Conservation (phyloP, 1,140 invertebrate genomes). For the Pseudomyrmex cubaensis region DNA sequence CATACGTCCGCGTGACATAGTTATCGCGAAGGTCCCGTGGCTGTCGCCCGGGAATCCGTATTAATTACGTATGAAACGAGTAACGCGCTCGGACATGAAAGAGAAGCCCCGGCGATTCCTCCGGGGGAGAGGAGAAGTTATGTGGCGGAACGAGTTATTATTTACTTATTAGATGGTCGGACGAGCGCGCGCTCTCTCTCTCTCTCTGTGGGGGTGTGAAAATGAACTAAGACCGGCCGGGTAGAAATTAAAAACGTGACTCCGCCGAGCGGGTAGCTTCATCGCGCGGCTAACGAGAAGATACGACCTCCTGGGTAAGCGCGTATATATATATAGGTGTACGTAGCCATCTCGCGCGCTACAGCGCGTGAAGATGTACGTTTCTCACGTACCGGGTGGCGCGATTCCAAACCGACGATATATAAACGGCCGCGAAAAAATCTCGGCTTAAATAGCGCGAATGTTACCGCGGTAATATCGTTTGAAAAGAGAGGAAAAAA, state of each 20-base stretch:
- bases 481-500: neutral
- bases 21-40: slow-evolving; percentile 16
- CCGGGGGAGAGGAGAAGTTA: slow-evolving; percentile 65
- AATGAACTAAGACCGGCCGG: slow-evolving; percentile 75
- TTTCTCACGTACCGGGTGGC: slow-evolving; percentile 60
- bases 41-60: slow-evolving; percentile 60
- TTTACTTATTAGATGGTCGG: slow-evolving; percentile 76
- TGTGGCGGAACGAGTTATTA: slow-evolving; percentile 75
- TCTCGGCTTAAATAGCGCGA: slow-evolving; percentile 5
- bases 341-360: slow-evolving; percentile 61
- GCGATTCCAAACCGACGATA: slow-evolving; percentile 28
- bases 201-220: slow-evolving; percentile 72
- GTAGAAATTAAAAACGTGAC: slow-evolving; percentile 81
- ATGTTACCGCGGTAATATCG: neutral
- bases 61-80: slow-evolving; percentile 62
- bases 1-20: neutral
- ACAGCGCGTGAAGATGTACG: slow-evolving; percentile 65
- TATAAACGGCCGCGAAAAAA: neutral
- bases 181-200: slow-evolving; percentile 32
- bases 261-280: slow-evolving; percentile 74
- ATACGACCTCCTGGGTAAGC: slow-evolving; percentile 75
- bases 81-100: slow-evolving; percentile 4
- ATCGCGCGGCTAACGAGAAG: slow-evolving; percentile 78
- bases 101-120: slow-evolving; percentile 37
- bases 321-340: slow-evolving; percentile 59